Percentiles rank a stretch among this genome's conserved stretches.
These are phyloP conservation scores for Samia ricini DNA, from an alignment of 1,140 invertebrate genomes.

Conservation along the genomic window DNA sequence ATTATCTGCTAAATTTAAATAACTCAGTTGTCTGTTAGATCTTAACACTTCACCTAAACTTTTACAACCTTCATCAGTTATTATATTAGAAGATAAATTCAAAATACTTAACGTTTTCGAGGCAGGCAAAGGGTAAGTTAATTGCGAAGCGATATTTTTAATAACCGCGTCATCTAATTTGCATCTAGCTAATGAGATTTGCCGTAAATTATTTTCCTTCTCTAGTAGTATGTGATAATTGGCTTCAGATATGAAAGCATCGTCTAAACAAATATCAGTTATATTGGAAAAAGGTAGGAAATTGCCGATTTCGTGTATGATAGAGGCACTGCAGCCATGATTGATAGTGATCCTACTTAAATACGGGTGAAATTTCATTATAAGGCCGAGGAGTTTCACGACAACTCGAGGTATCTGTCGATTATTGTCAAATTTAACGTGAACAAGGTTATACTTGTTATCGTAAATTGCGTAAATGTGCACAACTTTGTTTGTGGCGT, in stretches of 20 bases:
- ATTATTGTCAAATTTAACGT: constrained; percentile 44
- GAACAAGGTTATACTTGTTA: constrained; percentile 29
- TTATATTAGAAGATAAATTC: constrained; percentile 51
- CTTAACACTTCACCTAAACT: constrained; percentile 40
- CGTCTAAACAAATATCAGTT: constrained; percentile 47
- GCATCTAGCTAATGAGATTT: constrained; percentile 49
- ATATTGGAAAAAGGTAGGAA: constrained; percentile 36
- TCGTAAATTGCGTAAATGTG: constrained; percentile 37
- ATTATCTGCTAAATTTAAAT: constrained; percentile 53
- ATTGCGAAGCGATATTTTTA: constrained; percentile 30
- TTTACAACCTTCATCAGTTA: constrained; percentile 48
- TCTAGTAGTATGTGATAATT: constrained; percentile 49
- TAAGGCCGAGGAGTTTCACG: constrained; percentile 41
- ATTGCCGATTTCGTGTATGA: constrained; percentile 43
- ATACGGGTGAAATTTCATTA: constrained; percentile 31
- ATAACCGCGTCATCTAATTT: constrained; percentile 42
- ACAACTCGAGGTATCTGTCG: constrained; percentile 32
- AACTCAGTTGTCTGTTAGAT: constrained; percentile 44
- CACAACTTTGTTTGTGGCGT: constrained; percentile 9
- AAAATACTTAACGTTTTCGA: constrained; percentile 42
- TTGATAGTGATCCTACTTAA: constrained; percentile 39
- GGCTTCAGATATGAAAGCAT: constrained; percentile 34
- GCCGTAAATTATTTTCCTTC: constrained; percentile 21
- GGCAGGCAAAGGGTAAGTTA: constrained; percentile 36
- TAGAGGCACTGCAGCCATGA: constrained; percentile 30